A percentile compares a stretch with the other conserved stretches of the same genome.
phyloP scores from a whole-genome alignment of 1,140 invertebrate genomes.

The Pseudomyrmex cubaensis region DNA sequence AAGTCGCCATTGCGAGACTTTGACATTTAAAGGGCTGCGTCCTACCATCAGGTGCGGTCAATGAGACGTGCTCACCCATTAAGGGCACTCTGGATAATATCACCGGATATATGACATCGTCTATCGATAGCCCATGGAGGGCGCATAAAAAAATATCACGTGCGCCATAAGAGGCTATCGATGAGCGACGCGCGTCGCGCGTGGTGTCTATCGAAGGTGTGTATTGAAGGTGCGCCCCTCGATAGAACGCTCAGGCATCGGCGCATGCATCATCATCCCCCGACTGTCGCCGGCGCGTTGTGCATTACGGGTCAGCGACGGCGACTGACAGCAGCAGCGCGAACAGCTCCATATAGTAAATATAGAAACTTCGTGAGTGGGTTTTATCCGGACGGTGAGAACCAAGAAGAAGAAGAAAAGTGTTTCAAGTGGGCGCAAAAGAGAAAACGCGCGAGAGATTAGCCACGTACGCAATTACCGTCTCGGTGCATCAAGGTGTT shows the following conservation, averaged over 20 bases:
- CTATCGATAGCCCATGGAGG: constrained; percentile 42
- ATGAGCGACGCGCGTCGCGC: constrained; percentile 51
- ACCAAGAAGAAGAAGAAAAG: constrained; percentile 42
- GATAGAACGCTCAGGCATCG: constrained; percentile 43
- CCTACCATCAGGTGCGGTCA: constrained; percentile 16
- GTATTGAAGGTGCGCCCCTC: constrained; percentile 43
- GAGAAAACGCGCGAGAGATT: constrained; percentile 24
- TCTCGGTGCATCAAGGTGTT: background rate
- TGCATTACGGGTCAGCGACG: constrained; percentile 59
- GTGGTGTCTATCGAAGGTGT: constrained; percentile 44
- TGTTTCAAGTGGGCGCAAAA: constrained; percentile 16
- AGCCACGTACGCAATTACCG: background rate
- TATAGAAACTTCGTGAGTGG: constrained; percentile 48
- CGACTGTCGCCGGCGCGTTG: constrained; percentile 37
- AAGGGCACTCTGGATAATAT: constrained; percentile 55
- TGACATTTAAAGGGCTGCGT: constrained; percentile 51
- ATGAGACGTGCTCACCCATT: constrained; percentile 36
- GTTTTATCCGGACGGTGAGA: constrained; percentile 31
- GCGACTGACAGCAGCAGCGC: constrained; percentile 32
- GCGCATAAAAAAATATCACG: constrained; percentile 28
- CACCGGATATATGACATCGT: constrained; percentile 42
- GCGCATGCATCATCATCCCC: constrained; percentile 53
- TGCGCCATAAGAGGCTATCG: constrained; percentile 23
- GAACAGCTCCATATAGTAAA: constrained; percentile 12
- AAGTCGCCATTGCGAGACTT: constrained; percentile 30